phyloP scores from a whole-genome alignment of 2,113 vertebrate species.

The Syngnathus floridae region DNA sequence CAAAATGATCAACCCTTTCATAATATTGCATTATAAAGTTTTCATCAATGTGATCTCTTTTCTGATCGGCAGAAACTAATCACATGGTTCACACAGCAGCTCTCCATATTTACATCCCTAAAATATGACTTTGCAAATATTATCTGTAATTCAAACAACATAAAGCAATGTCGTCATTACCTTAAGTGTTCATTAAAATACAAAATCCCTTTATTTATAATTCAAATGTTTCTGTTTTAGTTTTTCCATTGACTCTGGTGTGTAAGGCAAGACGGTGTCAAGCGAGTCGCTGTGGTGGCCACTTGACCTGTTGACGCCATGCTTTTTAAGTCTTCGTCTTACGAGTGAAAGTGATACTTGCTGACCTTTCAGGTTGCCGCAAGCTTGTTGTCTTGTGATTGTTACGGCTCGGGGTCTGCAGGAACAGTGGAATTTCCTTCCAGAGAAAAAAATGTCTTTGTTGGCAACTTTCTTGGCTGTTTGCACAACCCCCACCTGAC shows the following conservation, averaged over 20 bases:
- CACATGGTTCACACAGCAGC: too few relatives aligned
- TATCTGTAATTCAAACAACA: not conserved
- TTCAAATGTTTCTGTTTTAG: not conserved
- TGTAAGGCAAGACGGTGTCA: not conserved
- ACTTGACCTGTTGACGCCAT: conserved; percentile 4
- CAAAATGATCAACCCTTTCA: too few relatives aligned
- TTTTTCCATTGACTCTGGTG: not conserved
- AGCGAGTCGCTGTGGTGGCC: not conserved
- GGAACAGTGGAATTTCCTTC: not conserved
- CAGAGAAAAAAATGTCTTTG: conserved; percentile 1
- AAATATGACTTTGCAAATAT: not conserved
- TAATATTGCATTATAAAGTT: not conserved
- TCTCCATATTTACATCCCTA: not conserved
- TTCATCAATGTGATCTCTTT: not conserved
- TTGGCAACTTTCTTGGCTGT: not conserved
- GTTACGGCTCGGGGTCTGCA: not conserved
- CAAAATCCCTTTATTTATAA: too few relatives aligned
- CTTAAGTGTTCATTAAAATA: not conserved
- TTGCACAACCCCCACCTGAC: too few relatives aligned
- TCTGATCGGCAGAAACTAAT: not conserved
- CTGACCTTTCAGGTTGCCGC: not conserved
- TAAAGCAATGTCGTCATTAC: not conserved
- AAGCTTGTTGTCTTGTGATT: conserved; percentile 4
- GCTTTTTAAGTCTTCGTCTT: not conserved
- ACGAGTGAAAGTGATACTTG: conserved; percentile 2